These are phyloP conservation scores for Stenchaetothrips biformis DNA, from an alignment of 2,888 invertebrate genomes.

Conservation along the genomic window DNA sequence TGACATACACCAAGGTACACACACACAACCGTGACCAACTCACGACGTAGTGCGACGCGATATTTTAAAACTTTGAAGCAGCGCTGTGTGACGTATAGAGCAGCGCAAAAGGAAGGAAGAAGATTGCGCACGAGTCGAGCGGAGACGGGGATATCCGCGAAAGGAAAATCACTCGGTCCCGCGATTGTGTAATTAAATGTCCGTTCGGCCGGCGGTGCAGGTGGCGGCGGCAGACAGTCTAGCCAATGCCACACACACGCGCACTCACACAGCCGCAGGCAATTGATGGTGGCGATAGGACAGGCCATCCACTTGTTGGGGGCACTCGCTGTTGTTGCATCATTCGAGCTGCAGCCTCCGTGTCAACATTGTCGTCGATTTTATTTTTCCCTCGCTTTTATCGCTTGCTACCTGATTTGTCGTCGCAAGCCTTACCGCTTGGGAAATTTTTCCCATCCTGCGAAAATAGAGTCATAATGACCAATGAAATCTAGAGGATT, in stretches of 20 bases:
- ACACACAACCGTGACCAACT: too few species aligned
- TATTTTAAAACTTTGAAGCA: too few species aligned
- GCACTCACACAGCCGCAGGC: neutral
- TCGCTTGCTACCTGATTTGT: too few species aligned
- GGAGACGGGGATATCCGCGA: neutral
- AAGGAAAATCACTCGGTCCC: conserved; percentile 7
- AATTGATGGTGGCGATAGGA: neutral
- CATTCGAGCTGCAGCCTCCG: too few species aligned
- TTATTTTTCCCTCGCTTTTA: too few species aligned
- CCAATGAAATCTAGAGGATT: neutral
- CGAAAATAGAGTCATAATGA: neutral
- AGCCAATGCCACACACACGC: too few species aligned
- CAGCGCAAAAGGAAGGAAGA: too few species aligned
- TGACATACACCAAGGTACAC: too few species aligned
- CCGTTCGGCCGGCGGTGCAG: neutral
- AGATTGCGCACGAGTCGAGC: too few species aligned
- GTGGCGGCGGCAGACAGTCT: neutral
- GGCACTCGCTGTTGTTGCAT: neutral
- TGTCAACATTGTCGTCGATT: neutral
- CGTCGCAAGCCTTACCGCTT: neutral
- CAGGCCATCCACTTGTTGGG: neutral
- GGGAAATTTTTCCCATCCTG: neutral
- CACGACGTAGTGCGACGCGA: too few species aligned
- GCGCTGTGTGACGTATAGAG: too few species aligned
- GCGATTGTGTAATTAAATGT: conserved; percentile 5